Evolutionary conservation across 35 echinoderm and acorn worm genomes (phyloP).

Genomic region (Apostichopus japonicus): DNA sequence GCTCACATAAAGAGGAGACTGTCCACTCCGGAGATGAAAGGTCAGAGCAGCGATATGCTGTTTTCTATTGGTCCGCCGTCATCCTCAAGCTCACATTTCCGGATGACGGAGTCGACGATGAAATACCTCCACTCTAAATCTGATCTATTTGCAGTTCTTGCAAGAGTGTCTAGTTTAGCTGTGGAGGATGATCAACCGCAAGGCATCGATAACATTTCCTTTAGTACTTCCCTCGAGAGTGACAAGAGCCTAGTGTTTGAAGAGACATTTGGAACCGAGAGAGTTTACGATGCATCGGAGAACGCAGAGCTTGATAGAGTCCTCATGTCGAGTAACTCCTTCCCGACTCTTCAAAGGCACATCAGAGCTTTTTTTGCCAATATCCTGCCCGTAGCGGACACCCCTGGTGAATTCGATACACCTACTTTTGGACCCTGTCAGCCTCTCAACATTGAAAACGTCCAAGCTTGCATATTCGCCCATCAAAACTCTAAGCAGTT

Average conservation of each 20-base stretch:
- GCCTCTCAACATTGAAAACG: slow-evolving; percentile 58
- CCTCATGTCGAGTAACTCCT: slow-evolving; percentile 53
- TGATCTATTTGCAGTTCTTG: slow-evolving; percentile 75
- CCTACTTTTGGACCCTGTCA: slow-evolving; percentile 14
- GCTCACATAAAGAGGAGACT: slow-evolving; percentile 42
- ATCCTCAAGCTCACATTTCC: slow-evolving; percentile 50
- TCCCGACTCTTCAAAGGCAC: slow-evolving; percentile 76
- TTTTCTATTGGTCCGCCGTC: neutral
- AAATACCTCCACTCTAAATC: slow-evolving; percentile 86
- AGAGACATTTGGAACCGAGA: slow-evolving; percentile 73
- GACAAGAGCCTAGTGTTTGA: slow-evolving; percentile 61
- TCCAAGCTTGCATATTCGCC: slow-evolving; percentile 75
- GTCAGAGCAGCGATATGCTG: neutral
- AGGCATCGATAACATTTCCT: slow-evolving; percentile 37
- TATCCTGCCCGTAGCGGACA: slow-evolving; percentile 48
- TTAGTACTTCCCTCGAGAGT: slow-evolving; percentile 42
- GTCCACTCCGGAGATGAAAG: slow-evolving; percentile 18
- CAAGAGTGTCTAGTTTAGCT: slow-evolving; percentile 66
- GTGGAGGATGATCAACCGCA: slow-evolving; percentile 47
- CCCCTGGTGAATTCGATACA: neutral
- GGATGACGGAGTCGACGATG: slow-evolving; percentile 86
- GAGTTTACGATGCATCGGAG: slow-evolving; percentile 29
- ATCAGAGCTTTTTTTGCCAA: slow-evolving; percentile 63
- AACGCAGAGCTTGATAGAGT: slow-evolving; percentile 62
- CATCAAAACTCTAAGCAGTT: slow-evolving; percentile 45